phyloP scores from a whole-genome alignment of 2,797 vertebrate genomes.

The Ataeniobius toweri region DNA sequence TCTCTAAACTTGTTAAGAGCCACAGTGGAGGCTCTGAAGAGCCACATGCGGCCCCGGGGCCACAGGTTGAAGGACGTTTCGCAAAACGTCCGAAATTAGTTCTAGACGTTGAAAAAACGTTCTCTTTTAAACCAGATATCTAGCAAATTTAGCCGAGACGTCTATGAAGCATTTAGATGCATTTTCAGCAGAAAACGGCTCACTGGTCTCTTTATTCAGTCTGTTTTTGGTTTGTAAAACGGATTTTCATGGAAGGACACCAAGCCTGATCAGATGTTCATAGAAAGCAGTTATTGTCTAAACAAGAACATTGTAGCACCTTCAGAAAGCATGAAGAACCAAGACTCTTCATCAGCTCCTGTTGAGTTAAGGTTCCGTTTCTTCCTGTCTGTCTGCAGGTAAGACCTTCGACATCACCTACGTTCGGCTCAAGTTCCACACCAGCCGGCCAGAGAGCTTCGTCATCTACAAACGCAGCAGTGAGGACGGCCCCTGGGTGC shows the following conservation, averaged over 20 bases:
- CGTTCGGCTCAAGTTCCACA: slow-evolving; percentile 96
- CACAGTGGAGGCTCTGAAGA: too few relatives aligned
- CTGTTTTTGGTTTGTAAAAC: too few relatives aligned
- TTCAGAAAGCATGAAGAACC: too few relatives aligned
- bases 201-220: background rate
- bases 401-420: slow-evolving; percentile 99
- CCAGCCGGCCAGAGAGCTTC: slow-evolving; percentile 96
- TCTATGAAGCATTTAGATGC: background rate
- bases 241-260: background rate
- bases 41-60: too few relatives aligned
- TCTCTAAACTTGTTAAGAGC: background rate
- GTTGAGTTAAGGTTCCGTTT: background rate
- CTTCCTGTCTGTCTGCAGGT: slow-evolving; percentile 71
- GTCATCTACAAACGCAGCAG: slow-evolving; percentile 91
- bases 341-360: background rate
- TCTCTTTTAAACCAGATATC: background rate
- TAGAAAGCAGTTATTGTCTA: background rate
- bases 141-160: background rate
- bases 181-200: too few relatives aligned
- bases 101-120: background rate
- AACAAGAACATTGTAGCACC: background rate
- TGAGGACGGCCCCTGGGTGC: slow-evolving; percentile 87
- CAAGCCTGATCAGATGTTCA: too few relatives aligned
- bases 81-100: background rate
- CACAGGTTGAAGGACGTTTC: too few relatives aligned